These are phyloP conservation scores for Apteryx mantelli DNA, from an alignment of 2,113 vertebrate genomes.

Conservation along the genomic window DNA sequence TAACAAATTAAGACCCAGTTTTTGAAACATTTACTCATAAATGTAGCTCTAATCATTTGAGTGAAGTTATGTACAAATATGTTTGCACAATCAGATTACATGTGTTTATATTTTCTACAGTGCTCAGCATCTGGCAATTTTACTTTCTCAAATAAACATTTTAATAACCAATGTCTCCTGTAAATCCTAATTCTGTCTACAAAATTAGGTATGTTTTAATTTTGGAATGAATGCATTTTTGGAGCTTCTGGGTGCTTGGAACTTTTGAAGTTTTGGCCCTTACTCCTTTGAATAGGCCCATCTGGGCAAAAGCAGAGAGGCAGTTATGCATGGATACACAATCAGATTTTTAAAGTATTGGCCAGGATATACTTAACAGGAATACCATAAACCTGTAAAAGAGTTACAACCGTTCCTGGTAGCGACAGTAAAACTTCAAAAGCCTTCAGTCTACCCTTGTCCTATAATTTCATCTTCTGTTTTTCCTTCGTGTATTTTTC, in stretches of 20 bases:
- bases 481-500: constrained; percentile 51
- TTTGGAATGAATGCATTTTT: background rate
- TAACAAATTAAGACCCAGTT: background rate
- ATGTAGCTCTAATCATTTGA: background rate
- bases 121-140: background rate
- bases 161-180: background rate
- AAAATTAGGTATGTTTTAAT: background rate
- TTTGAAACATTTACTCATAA: background rate
- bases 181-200: background rate
- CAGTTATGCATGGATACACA: background rate
- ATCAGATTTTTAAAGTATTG: constrained; percentile 17
- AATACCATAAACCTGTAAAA: constrained; percentile 49
- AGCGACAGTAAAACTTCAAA: constrained; percentile 37
- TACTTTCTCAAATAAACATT: background rate
- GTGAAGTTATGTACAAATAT: background rate
- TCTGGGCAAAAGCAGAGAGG: background rate
- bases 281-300: background rate
- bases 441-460: background rate
- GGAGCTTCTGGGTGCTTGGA: background rate
- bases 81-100: background rate
- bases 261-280: background rate
- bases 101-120: background rate
- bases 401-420: constrained; percentile 55
- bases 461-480: constrained; percentile 31
- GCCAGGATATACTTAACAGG: constrained; percentile 26